phyloP scores from a whole-genome alignment of 1,140 invertebrate species.

The Drosophila bifasciata region DNA sequence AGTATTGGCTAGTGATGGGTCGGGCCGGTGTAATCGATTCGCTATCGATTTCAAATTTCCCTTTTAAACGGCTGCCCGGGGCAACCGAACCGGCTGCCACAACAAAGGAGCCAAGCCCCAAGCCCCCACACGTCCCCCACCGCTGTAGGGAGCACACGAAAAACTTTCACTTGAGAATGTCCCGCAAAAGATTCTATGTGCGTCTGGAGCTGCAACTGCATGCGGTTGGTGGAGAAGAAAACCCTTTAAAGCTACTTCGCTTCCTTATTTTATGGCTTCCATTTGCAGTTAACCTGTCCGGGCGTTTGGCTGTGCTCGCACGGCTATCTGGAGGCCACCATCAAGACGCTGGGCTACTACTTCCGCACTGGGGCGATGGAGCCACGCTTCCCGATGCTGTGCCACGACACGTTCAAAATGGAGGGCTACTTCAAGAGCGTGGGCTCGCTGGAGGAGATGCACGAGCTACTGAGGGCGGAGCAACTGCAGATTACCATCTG shows the following conservation, averaged over 20 bases:
- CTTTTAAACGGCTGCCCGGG: constrained; percentile 37
- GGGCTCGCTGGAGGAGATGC: constrained; percentile 54
- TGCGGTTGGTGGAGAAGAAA: constrained; percentile 51
- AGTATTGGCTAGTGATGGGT: too few species aligned
- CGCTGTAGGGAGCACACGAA: not conserved
- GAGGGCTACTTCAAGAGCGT: constrained; percentile 77
- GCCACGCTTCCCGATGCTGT: constrained; percentile 75
- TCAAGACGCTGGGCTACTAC: constrained; percentile 80
- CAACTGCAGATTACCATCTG: constrained; percentile 75
- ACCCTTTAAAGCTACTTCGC: not conserved
- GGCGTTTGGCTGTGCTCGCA: constrained; percentile 82
- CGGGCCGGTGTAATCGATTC: constrained; percentile 1
- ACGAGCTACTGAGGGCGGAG: constrained; percentile 58
- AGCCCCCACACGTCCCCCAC: constrained; percentile 27
- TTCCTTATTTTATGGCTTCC: not conserved
- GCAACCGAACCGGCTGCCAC: constrained; percentile 56
- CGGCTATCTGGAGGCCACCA: constrained; percentile 74
- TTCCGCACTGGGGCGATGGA: constrained; percentile 81
- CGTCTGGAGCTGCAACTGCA: constrained; percentile 64
- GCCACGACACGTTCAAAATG: constrained; percentile 79
- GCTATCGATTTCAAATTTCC: constrained; percentile 30
- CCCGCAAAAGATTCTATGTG: constrained; percentile 63
- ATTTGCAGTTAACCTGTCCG: constrained; percentile 73
- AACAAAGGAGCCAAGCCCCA: constrained; percentile 54
- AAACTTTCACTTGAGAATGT: constrained; percentile 57